phyloP scores from a whole-genome alignment of 2,888 invertebrate genomes.

The Diarsia mendica region DNA sequence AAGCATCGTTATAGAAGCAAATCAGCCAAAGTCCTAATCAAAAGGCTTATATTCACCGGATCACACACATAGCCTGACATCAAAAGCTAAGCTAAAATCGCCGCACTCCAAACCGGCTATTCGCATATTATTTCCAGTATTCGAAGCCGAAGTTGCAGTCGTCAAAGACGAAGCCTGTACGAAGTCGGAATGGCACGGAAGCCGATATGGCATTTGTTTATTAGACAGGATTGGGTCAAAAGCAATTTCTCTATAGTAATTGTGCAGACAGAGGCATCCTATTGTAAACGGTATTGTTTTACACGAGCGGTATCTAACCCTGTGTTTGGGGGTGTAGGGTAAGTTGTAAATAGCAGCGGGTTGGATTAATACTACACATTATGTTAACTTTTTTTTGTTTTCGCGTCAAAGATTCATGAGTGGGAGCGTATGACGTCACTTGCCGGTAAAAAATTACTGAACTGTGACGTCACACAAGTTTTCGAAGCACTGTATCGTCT shows the following conservation, averaged over 20 bases:
- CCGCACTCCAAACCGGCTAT: constrained; percentile 2
- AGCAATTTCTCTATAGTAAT: constrained; percentile 82
- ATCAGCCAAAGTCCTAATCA: constrained; percentile 3
- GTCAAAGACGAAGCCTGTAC: constrained; percentile 46
- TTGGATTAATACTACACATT: neutral
- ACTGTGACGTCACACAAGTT: no score
- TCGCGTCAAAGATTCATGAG: no score
- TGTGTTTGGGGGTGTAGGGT: constrained; percentile 55
- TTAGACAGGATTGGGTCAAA: constrained; percentile 75
- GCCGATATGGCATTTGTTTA: constrained; percentile 67
- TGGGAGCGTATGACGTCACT: no score
- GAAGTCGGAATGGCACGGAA: constrained; percentile 42
- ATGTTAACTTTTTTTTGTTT: no score
- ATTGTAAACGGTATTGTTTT: constrained; percentile 84
- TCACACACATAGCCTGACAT: constrained; percentile 21
- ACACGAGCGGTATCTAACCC: constrained; percentile 74
- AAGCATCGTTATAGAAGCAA: constrained; percentile 11
- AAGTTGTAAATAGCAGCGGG: constrained; percentile 32
- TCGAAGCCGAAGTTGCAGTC: constrained; percentile 10
- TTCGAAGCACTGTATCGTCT: no score
- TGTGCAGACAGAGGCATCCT: constrained; percentile 80
- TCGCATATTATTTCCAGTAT: constrained; percentile 20
- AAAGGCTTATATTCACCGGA: neutral
- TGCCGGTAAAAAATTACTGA: no score
- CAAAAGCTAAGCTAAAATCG: constrained; percentile 33